These are phyloP conservation scores for Hyperoplus lanceolatus DNA, from an alignment of 2,797 vertebrate genomes.

Conservation along the genomic window DNA sequence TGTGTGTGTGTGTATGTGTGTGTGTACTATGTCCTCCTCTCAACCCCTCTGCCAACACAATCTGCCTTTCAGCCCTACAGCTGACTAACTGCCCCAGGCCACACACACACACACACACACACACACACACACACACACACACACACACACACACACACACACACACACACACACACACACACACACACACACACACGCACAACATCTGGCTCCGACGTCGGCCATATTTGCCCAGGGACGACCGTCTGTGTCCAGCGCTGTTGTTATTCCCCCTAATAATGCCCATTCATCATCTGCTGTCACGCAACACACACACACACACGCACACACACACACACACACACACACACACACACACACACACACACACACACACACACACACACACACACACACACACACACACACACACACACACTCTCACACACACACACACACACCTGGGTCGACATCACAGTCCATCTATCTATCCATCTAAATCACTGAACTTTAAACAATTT, in stretches of 20 bases:
- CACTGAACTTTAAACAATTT: no score
- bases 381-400: no score
- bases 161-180: constrained; percentile 42
- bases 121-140: constrained; percentile 1
- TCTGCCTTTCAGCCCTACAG: constrained; percentile 74
- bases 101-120: neutral
- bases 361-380: no score
- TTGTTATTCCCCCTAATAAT: constrained; percentile 82
- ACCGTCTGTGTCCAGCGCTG: constrained; percentile 71
- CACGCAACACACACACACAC: constrained; percentile 65
- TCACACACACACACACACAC: no score
- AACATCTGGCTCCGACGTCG: constrained; percentile 79
- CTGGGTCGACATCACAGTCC: no score
- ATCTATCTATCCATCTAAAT: no score
- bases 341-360: no score
- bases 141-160: constrained; percentile 49
- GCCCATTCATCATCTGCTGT: constrained; percentile 86
- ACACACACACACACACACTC: neutral
- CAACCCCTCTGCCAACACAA: constrained; percentile 74
- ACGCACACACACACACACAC: constrained; percentile 10
- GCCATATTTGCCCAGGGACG: constrained; percentile 68
- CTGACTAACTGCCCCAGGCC: constrained; percentile 71
- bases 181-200: constrained; percentile 36
- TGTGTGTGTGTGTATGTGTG: constrained; percentile 31
- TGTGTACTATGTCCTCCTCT: constrained; percentile 29